Evolutionary conservation across 2,113 vertebrate species (phyloP).

Genomic region (Chauna torquata): DNA sequence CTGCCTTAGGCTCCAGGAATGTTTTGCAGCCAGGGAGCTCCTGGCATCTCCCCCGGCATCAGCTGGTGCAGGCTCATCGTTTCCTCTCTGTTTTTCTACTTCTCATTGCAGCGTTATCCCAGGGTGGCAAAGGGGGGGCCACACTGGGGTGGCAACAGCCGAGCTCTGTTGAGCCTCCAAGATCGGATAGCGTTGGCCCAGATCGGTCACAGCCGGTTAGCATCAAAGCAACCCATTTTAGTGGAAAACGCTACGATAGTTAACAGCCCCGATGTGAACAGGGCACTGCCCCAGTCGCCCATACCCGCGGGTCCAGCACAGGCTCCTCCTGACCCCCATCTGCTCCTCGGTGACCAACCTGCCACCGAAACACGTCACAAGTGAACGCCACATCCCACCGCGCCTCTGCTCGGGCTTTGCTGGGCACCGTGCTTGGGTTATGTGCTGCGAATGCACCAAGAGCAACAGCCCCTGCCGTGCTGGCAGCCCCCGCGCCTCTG

Average conservation of each 20-base stretch:
- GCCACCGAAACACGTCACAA: not conserved
- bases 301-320: accelerated
- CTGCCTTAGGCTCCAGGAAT: not conserved
- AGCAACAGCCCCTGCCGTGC: not conserved
- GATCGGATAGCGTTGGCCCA: not conserved
- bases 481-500: not conserved
- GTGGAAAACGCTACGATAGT: not conserved
- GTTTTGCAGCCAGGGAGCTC: not conserved
- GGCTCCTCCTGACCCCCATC: not conserved
- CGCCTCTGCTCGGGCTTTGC: not conserved
- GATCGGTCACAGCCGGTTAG: slow-evolving; percentile 6
- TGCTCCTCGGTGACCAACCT: accelerated
- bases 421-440: not conserved
- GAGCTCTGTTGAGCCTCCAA: accelerated
- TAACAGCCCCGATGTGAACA: not conserved
- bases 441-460: accelerated
- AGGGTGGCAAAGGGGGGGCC: not conserved
- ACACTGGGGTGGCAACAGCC: not conserved
- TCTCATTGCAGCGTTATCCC: not conserved
- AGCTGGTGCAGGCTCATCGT: not conserved
- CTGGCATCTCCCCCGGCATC: not conserved
- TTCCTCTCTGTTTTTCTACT: not conserved
- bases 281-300: not conserved
- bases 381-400: not conserved
- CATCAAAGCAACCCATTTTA: not conserved